Evolutionary conservation across 1,140 invertebrate species (phyloP).

Genomic region (Stenopsyche tienmushanensis): DNA sequence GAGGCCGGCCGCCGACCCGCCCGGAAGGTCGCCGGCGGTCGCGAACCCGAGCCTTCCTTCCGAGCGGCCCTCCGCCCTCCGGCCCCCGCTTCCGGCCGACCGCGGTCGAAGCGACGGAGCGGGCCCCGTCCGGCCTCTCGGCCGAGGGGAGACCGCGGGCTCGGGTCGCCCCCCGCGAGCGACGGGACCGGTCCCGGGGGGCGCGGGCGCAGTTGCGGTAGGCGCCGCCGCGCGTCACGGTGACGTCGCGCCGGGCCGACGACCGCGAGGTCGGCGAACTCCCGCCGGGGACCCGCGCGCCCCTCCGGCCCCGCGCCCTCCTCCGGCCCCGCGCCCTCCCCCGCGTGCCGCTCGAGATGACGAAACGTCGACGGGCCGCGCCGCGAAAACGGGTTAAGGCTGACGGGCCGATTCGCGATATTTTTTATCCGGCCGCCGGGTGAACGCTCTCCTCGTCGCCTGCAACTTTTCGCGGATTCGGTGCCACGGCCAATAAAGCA

Average conservation of each 20-base stretch:
- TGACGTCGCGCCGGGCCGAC: conserved; percentile 23
- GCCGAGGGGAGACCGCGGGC: conserved; percentile 19
- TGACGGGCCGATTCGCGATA: not conserved
- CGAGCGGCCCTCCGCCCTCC: conserved; percentile 12
- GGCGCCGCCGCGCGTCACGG: conserved; percentile 1
- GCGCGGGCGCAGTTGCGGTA: conserved; percentile 3
- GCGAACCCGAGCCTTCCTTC: not conserved
- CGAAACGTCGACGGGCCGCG: not conserved
- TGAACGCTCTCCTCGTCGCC: not conserved
- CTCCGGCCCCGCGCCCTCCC: not conserved
- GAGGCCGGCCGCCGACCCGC: not conserved
- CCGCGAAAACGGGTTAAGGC: not conserved
- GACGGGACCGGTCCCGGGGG: not conserved
- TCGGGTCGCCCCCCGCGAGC: conserved; percentile 1
- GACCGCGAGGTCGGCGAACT: conserved; percentile 36
- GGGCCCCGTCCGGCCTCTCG: too few relatives aligned
- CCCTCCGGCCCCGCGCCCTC: not conserved
- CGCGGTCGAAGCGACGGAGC: conserved; percentile 14
- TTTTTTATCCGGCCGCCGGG: not conserved
- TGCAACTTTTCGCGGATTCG: conserved; percentile 17
- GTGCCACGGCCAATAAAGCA: conserved; percentile 29
- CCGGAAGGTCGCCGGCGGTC: conserved; percentile 16
- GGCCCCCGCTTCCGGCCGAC: conserved; percentile 5
- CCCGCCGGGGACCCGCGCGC: not conserved
- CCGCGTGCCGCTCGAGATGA: not conserved